A percentile compares a stretch with the other conserved stretches of the same genome.
Conservation (phyloP, 2,888 invertebrate genomes). For the Epistrophe grossulariae region DNA sequence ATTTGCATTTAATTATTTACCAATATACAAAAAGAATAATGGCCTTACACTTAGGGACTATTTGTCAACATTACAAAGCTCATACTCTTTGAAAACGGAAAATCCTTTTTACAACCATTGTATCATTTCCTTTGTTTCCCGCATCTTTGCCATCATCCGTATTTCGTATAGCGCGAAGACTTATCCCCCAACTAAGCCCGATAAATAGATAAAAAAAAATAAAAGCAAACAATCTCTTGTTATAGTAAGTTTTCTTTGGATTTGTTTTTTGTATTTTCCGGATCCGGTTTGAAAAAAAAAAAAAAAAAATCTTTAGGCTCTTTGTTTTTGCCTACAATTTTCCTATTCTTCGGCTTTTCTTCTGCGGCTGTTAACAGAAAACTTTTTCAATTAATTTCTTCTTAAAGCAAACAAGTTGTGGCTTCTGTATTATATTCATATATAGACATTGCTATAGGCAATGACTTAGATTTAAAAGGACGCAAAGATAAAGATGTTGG, state of each 20-base stretch:
- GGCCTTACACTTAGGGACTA: conserved; percentile 57
- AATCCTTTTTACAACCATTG: conserved; percentile 48
- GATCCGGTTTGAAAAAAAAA: conserved; percentile 57
- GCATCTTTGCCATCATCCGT: conserved; percentile 25
- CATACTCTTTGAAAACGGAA: conserved; percentile 54
- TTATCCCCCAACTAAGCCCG: conserved; percentile 26
- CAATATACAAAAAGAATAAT: conserved; percentile 35
- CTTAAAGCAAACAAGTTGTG: conserved; percentile 66
- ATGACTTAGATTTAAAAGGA: conserved; percentile 23
- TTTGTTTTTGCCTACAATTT: conserved; percentile 5
- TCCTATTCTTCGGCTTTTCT: conserved; percentile 42
- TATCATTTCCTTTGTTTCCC: conserved; percentile 45
- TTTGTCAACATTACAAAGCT: conserved; percentile 68
- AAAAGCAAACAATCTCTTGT: conserved; percentile 40
- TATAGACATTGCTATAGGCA: conserved; percentile 12
- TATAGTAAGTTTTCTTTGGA: conserved; percentile 65
- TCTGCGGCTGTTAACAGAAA: conserved; percentile 60
- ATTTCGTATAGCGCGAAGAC: not conserved
- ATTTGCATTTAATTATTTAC: conserved; percentile 38
- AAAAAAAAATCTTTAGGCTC: conserved; percentile 29
- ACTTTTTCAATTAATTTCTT: conserved; percentile 75
- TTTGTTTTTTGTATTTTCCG: conserved; percentile 59
- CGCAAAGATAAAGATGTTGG: conserved; percentile 60
- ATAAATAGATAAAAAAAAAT: conserved; percentile 49
- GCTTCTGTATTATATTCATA: conserved; percentile 1